Evolutionary conservation across 2,797 vertebrate genomes (phyloP), one percentile per base, ranked within the genome.

Genomic region (Enteromius argenteus): DNA sequence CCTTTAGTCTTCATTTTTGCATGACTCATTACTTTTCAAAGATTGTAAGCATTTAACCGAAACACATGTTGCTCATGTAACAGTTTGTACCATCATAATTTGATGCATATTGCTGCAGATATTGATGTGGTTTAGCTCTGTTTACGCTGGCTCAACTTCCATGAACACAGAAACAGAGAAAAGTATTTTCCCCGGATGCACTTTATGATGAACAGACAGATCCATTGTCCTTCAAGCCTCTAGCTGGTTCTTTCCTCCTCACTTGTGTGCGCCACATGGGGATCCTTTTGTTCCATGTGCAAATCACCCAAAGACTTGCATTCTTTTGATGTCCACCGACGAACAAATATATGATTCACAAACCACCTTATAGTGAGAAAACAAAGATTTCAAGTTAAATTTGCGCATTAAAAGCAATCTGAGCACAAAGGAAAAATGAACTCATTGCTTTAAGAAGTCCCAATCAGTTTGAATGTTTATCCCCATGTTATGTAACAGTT

Each of bases 301-400:
- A 78, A 46, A 78, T 68, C 19, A 49, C 76, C 62, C 8, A 51
- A 44, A 79, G 53, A 17, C 13, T 32, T 23, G 68, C 6, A 5
- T 80, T 71, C 51, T 39, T 69, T 80, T 69, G 46, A 80, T 56
- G 49, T 71, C 13, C 32, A 71, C 49, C 27, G 23, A n/a, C 68
- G 49, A 44, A 37, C 27, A 49, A 46, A 64, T 42, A 56, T 21
- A 39, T 73, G 39, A 32, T 27, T 62, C 27, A 0, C 37, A 51
- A 30, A 35, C 27, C 13, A n/a, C 58, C 23, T 58, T 60, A 46
- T 15, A 27, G 4, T 73, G 5, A 5, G 7, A 62, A 79, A 79
- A 44, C 2, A 3, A 13, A 10, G 3, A 46, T 44, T 46, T 72
- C 37, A 58, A 42, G 14, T 10, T 64, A 73, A 46, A 81, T 46